phyloP scores from a whole-genome alignment of 1,140 invertebrate species.

The Lerema accius region DNA sequence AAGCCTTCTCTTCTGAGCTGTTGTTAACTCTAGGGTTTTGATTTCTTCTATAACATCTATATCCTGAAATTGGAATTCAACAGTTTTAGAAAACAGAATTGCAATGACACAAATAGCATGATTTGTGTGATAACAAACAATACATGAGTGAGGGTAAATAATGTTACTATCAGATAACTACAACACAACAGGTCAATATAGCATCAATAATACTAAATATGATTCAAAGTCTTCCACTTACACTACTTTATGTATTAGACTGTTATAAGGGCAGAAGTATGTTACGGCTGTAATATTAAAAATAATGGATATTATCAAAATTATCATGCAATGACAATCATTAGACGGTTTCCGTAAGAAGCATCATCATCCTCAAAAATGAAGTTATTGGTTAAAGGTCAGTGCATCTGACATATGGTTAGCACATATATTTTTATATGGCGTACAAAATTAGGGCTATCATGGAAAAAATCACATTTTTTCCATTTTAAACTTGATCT shows the following conservation, averaged over 20 bases:
- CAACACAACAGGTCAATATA: background rate
- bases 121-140: background rate
- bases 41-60: constrained; percentile 25
- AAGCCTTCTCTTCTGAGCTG: constrained; percentile 50
- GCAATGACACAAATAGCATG: constrained; percentile 1
- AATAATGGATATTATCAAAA: constrained; percentile 17
- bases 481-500: too few relatives aligned
- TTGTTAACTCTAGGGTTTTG: constrained; percentile 29
- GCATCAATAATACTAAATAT: background rate
- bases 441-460: too few relatives aligned
- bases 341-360: background rate
- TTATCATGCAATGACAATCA: constrained; percentile 4
- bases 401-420: too few relatives aligned
- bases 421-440: too few relatives aligned
- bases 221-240: constrained; percentile 15
- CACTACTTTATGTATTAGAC: constrained; percentile 17
- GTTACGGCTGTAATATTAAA: constrained; percentile 29
- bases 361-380: constrained; percentile 11
- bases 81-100: too few relatives aligned
- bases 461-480: too few relatives aligned
- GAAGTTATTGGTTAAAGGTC: too few relatives aligned
- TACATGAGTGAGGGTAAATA: background rate
- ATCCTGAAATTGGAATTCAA: constrained; percentile 24
- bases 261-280: constrained; percentile 9
- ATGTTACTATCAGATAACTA: background rate